Evolutionary conservation across 2,888 invertebrate genomes (phyloP).

Genomic region (Drosophila subsilvestris): DNA sequence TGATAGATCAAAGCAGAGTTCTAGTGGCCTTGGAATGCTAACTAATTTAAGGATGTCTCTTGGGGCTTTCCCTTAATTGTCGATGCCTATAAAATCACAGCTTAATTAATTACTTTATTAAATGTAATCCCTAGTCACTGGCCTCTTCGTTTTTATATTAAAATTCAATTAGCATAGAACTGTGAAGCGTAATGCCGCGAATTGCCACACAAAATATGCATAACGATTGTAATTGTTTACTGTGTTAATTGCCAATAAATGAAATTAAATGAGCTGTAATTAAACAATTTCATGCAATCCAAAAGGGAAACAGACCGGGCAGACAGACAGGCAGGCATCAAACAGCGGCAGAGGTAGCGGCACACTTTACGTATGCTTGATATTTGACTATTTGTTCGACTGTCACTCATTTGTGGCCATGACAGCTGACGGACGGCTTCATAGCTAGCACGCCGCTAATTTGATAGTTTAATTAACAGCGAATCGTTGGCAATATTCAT

Average conservation of each 20-base stretch:
- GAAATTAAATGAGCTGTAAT: constrained; percentile 45
- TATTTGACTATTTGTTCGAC: constrained; percentile 4
- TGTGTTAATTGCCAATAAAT: constrained; percentile 52
- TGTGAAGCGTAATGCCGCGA: constrained; percentile 11
- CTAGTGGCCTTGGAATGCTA: background rate
- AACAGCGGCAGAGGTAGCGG: background rate
- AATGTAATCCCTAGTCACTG: constrained; percentile 5
- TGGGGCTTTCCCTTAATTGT: background rate
- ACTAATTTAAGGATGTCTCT: background rate
- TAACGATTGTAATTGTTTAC: constrained; percentile 33
- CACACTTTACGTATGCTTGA: constrained; percentile 25
- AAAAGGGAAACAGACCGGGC: background rate
- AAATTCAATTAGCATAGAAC: constrained; percentile 49
- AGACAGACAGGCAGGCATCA: background rate
- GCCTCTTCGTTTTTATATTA: constrained; percentile 14
- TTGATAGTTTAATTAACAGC: constrained; percentile 31
- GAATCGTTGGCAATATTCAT: constrained; percentile 7
- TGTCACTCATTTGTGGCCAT: constrained; percentile 8
- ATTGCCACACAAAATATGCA: constrained; percentile 32
- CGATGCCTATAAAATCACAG: background rate
- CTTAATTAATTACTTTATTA: background rate
- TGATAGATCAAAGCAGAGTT: too few species aligned
- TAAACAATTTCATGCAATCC: constrained; percentile 25
- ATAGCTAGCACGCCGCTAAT: constrained; percentile 9
- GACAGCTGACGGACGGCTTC: constrained; percentile 27